phyloP scores from a whole-genome alignment of 2,888 invertebrate genomes.

The Hypena proboscidalis region DNA sequence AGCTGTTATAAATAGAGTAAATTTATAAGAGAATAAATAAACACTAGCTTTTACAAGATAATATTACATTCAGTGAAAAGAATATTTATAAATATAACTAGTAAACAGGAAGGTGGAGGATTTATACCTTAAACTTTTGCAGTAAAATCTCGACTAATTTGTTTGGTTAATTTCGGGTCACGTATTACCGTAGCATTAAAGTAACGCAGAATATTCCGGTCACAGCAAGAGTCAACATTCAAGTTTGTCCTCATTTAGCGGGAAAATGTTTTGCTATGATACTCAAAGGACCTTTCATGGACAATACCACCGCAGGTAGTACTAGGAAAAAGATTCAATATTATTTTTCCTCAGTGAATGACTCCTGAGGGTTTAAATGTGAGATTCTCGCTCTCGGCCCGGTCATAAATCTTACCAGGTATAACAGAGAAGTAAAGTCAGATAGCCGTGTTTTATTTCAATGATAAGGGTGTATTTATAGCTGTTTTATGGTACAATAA shows the following conservation, averaged over 20 bases:
- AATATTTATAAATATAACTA: constrained; percentile 5
- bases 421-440: constrained; percentile 1
- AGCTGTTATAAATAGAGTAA: too few species aligned
- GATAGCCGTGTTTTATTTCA: constrained; percentile 12
- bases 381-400: background rate
- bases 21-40: too few species aligned
- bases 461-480: constrained; percentile 16
- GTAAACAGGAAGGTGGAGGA: constrained; percentile 1
- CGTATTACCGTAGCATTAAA: constrained; percentile 30
- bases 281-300: constrained; percentile 14
- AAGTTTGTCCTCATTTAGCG: constrained; percentile 23
- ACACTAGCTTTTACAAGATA: too few species aligned
- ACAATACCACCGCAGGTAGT: background rate
- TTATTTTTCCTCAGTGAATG: background rate
- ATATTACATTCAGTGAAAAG: background rate
- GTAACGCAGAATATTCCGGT: constrained; percentile 11
- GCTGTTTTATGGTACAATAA: constrained; percentile 18
- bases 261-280: constrained; percentile 20
- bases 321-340: constrained; percentile 2
- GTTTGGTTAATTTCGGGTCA: constrained; percentile 39
- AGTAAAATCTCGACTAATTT: constrained; percentile 30
- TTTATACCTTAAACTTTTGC: constrained; percentile 19
- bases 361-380: background rate
- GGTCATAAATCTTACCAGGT: constrained; percentile 5
- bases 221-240: constrained; percentile 31